These are phyloP conservation scores for Cantharis rufa DNA, from an alignment of 2,888 invertebrate genomes.

Conservation along the genomic window DNA sequence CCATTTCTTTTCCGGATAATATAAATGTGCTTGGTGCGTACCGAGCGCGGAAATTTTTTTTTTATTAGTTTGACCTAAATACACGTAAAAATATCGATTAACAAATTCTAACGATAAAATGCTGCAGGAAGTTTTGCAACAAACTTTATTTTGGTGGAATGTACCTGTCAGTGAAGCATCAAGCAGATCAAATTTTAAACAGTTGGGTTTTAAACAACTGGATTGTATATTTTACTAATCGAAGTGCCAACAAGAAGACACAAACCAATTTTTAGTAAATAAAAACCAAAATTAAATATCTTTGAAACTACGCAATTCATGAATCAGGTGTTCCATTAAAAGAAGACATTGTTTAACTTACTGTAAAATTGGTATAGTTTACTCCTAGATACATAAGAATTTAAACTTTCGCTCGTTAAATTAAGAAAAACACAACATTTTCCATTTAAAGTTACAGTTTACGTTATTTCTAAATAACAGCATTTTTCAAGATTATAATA, in stretches of 20 bases:
- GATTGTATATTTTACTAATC: background rate
- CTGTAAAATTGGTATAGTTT: background rate
- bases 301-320: background rate
- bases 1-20: background rate
- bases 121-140: background rate
- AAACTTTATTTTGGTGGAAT: background rate
- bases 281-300: background rate
- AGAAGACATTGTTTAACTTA: background rate
- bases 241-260: background rate
- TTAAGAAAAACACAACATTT: no score
- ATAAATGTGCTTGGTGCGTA: background rate
- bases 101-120: background rate
- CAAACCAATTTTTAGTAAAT: background rate
- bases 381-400: background rate
- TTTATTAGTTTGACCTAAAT: background rate
- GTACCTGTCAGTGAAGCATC: background rate
- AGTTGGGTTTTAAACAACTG: background rate
- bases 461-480: no score
- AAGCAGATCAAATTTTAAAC: conserved; percentile 2
- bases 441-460: no score
- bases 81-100: background rate
- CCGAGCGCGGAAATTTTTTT: no score
- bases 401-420: no score
- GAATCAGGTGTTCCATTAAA: background rate
- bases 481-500: no score